Percentiles rank a stretch among this genome's conserved stretches.
These are phyloP conservation scores for Candoia aspera DNA, from an alignment of 2,113 vertebrate genomes.

Conservation along the genomic window DNA sequence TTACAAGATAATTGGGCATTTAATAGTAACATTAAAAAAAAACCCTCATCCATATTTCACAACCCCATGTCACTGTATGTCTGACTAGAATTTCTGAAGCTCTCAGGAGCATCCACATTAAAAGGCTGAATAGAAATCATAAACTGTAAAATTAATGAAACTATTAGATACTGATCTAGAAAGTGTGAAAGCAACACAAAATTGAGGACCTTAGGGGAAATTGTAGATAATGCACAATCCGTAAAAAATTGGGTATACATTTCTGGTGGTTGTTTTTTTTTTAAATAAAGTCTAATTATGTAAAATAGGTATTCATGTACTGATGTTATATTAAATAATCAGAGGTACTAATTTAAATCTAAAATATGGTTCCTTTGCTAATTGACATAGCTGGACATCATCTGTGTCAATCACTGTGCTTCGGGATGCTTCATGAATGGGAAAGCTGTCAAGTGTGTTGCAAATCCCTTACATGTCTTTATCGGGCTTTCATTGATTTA, in stretches of 20 bases:
- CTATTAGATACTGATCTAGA: constrained; percentile 13
- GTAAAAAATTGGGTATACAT: constrained; percentile 30
- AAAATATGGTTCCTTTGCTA: not conserved
- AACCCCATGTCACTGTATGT: constrained; percentile 34
- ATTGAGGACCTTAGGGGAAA: not conserved
- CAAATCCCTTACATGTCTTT: constrained; percentile 32
- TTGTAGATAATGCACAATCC: constrained; percentile 11
- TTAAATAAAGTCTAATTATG: constrained; percentile 8
- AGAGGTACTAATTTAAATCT: constrained; percentile 25
- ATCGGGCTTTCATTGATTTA: constrained; percentile 19
- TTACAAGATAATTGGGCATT: constrained; percentile 46
- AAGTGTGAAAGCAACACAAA: constrained; percentile 26
- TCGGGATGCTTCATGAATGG: constrained; percentile 12
- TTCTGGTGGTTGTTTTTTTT: not conserved
- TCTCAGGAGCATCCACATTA: constrained; percentile 33
- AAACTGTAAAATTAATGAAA: constrained; percentile 45
- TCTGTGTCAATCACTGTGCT: constrained; percentile 7
- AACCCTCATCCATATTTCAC: constrained; percentile 36
- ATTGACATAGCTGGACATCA: constrained; percentile 11
- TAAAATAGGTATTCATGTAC: not conserved
- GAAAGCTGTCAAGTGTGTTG: constrained; percentile 37
- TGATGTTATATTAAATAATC: constrained; percentile 20
- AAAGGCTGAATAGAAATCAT: constrained; percentile 2
- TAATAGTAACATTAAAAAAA: constrained; percentile 37
- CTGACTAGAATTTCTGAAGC: constrained; percentile 28